Percentiles rank a stretch among this genome's conserved stretches.
These are phyloP conservation scores for Sorex maritimensis DNA, from an alignment of 2,797 vertebrate species.

Conservation along the genomic window DNA sequence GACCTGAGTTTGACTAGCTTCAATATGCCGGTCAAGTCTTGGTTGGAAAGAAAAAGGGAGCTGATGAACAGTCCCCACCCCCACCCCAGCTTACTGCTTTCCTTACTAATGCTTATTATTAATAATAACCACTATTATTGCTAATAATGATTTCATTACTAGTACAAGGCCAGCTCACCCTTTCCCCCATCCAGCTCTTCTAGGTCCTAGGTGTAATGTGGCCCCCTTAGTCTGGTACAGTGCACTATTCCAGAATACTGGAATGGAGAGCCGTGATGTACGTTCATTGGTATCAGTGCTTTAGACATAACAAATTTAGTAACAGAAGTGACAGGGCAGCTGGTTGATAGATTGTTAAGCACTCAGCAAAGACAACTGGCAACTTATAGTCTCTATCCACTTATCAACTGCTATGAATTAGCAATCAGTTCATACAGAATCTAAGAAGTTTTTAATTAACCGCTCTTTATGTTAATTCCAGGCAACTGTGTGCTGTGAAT, in stretches of 20 bases:
- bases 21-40: constrained; percentile 48
- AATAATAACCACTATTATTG: too few relatives aligned
- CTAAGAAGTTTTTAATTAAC: constrained; percentile 74
- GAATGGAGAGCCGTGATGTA: constrained; percentile 37
- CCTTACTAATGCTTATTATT: too few relatives aligned
- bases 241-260: constrained; percentile 46
- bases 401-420: constrained; percentile 59
- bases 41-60: constrained; percentile 35
- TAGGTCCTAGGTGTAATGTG: neutral
- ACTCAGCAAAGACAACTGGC: constrained; percentile 58
- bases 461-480: neutral
- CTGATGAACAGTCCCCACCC: neutral
- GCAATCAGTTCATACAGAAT: constrained; percentile 68
- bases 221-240: neutral
- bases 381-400: constrained; percentile 45
- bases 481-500: constrained; percentile 42
- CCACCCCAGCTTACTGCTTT: neutral
- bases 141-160: neutral
- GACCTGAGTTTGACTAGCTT: constrained; percentile 17
- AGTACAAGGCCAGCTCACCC: neutral
- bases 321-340: constrained; percentile 45
- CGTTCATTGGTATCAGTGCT: constrained; percentile 12
- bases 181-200: constrained; percentile 18
- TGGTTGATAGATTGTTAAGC: constrained; percentile 49
- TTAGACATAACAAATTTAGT: constrained; percentile 59